phyloP scores from a whole-genome alignment of 1,140 invertebrate genomes.

The Triops cancriformis region DNA sequence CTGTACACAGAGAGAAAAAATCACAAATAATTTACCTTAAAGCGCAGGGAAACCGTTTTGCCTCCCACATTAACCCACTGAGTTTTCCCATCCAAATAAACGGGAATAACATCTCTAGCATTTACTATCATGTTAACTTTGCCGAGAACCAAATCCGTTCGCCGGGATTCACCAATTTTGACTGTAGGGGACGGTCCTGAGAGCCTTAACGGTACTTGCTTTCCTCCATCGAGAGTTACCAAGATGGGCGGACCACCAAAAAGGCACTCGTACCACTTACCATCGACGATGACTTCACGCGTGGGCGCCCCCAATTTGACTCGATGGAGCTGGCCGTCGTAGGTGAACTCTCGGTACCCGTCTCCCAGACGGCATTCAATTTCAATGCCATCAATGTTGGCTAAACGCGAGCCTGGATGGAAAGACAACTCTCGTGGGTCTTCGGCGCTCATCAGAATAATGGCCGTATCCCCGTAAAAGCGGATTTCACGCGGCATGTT shows the following conservation, averaged over 20 bases:
- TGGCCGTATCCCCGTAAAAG: conserved; percentile 72
- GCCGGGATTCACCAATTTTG: conserved; percentile 57
- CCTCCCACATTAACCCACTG: conserved; percentile 45
- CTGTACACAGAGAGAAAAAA: no score
- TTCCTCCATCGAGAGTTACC: conserved; percentile 61
- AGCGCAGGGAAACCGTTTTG: background rate
- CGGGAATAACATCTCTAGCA: conserved; percentile 61
- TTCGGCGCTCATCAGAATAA: conserved; percentile 72
- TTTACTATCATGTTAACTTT: conserved; percentile 76
- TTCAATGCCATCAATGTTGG: conserved; percentile 30
- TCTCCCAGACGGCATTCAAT: conserved; percentile 31
- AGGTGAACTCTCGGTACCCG: conserved; percentile 36
- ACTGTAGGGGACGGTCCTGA: conserved; percentile 75
- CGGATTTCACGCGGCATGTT: conserved; percentile 69
- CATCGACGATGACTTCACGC: conserved; percentile 81
- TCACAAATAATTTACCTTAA: conserved; percentile 21
- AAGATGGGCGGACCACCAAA: conserved; percentile 81
- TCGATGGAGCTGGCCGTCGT: conserved; percentile 44
- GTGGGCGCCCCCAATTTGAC: conserved; percentile 86
- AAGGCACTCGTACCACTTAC: conserved; percentile 73
- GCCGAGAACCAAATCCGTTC: conserved; percentile 67
- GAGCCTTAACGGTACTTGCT: conserved; percentile 62
- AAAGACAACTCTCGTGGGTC: conserved; percentile 78
- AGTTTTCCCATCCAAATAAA: conserved; percentile 77
- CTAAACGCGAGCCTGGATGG: conserved; percentile 42